Evolutionary conservation across 2,797 vertebrate genomes (phyloP), one percentile per base, ranked within the genome.

Genomic region (Brachyrhaphis roseni): DNA sequence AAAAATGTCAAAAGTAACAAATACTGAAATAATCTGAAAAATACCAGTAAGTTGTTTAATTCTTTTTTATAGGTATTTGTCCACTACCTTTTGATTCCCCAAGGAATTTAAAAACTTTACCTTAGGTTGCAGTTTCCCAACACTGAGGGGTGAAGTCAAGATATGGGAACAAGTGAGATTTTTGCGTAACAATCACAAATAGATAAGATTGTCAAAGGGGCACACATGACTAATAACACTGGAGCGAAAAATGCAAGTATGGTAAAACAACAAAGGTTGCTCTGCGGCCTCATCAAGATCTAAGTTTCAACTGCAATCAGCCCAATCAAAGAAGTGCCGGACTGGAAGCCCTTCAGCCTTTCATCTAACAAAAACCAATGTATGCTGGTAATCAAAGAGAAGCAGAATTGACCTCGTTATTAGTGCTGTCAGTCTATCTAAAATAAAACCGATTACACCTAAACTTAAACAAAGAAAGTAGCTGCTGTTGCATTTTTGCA

Each of bases 271-370:
- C 39, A 70, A 43, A 70, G 5, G 23, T n/a, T 43, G 4, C 23
- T 41, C 12, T 70, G 39, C 41, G 12, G 34, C 62, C 62, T 64
- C 59, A 36, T 64, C 59, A 26, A 43, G 23, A 46, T 78, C 72
- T 86, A 88, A 53, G 77, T 75, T 80, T 83, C 74, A 28, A 49
- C 34, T 80, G 85, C 82, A 86, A 92, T 92, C 87, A 89, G 39
- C 39, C 75, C 81, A 90, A 87, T 91, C 86, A 87, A 85, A 87
- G 75, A 59, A 47, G 72, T 73, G 66, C 49, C 74, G 47, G 80
- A 80, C 80, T 73, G 70, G 53, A 62, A 64, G 53, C 26, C 72
- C 88, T 90, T 84, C 73, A 87, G 13, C 26, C 47, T 86, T 87
- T 77, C 72, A 84, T 78, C 80, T 53, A 43, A 34, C 23, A 70